Percentiles rank a stretch among this genome's conserved stretches.
phyloP scores from a whole-genome alignment of 2,888 invertebrate species.

The Ophion ellenae region DNA sequence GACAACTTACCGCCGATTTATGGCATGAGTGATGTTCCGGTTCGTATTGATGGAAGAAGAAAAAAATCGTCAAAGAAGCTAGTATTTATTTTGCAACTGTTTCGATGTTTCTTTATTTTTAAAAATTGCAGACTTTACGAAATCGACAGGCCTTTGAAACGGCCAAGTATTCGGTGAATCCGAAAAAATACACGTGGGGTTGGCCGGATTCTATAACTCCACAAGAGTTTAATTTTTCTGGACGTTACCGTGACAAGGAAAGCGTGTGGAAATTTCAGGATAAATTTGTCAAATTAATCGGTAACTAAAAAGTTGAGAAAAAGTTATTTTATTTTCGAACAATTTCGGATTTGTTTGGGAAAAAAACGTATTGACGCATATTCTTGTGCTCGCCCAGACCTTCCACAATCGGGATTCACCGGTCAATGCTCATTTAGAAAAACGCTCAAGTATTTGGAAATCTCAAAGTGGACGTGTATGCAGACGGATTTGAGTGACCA shows the following conservation, averaged over 20 bases:
- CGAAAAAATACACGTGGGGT: conserved; percentile 50
- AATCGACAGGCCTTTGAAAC: conserved; percentile 48
- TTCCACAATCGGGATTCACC: conserved; percentile 79
- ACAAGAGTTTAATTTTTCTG: conserved; percentile 42
- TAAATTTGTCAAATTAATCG: conserved; percentile 41
- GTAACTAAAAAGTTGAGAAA: conserved; percentile 12
- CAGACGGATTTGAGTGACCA: conserved; percentile 81
- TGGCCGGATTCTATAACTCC: conserved; percentile 18
- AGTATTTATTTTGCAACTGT: background rate
- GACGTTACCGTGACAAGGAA: conserved; percentile 35
- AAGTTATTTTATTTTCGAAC: background rate
- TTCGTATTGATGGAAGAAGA: conserved; percentile 37
- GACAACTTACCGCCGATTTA: conserved; percentile 85
- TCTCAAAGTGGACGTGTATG: conserved; percentile 82
- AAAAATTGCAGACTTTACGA: conserved; percentile 19
- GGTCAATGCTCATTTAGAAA: conserved; percentile 79
- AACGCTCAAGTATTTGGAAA: conserved; percentile 83
- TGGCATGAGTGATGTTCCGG: conserved; percentile 72
- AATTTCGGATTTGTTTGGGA: background rate
- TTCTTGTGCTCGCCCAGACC: conserved; percentile 70
- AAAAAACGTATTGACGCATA: background rate
- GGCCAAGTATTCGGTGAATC: conserved; percentile 19
- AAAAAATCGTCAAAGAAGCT: background rate
- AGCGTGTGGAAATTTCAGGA: conserved; percentile 45
- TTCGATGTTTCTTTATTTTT: background rate